Evolutionary conservation across 1,140 invertebrate genomes (phyloP).

Genomic region (Tetramorium simillimum): DNA sequence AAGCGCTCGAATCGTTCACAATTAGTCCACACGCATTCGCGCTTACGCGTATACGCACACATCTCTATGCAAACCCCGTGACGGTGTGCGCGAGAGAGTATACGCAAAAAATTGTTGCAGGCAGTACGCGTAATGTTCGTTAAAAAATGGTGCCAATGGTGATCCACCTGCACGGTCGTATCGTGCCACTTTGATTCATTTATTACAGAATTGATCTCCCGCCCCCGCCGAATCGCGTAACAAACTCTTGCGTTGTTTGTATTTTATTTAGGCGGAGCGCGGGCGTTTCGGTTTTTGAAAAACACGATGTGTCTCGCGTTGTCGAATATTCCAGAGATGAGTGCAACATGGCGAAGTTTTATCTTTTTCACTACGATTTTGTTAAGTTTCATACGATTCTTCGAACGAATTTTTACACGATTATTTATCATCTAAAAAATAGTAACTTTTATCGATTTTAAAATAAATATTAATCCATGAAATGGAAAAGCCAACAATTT

Average conservation of each 20-base stretch:
- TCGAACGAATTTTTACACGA: not conserved
- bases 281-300: not conserved
- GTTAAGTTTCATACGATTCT: not conserved
- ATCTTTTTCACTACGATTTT: not conserved
- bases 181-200: slow-evolving; percentile 26
- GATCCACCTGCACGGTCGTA: not conserved
- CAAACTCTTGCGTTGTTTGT: slow-evolving; percentile 2
- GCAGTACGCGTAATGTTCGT: slow-evolving; percentile 31
- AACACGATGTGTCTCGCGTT: not conserved
- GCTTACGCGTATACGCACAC: not conserved
- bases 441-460: not conserved
- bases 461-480: not conserved
- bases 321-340: not conserved
- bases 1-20: slow-evolving; percentile 70
- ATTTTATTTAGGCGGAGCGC: not conserved
- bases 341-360: not conserved
- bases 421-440: not conserved
- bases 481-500: not conserved
- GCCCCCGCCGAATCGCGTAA: not conserved
- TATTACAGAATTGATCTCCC: slow-evolving; percentile 14
- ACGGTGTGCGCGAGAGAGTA: not conserved
- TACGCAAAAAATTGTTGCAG: not conserved
- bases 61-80: not conserved
- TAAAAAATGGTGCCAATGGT: slow-evolving; percentile 9
- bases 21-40: slow-evolving; percentile 59